Base-by-base conservation (phyloP, 2,797 vertebrate species). In the Merluccius polli region DNA sequence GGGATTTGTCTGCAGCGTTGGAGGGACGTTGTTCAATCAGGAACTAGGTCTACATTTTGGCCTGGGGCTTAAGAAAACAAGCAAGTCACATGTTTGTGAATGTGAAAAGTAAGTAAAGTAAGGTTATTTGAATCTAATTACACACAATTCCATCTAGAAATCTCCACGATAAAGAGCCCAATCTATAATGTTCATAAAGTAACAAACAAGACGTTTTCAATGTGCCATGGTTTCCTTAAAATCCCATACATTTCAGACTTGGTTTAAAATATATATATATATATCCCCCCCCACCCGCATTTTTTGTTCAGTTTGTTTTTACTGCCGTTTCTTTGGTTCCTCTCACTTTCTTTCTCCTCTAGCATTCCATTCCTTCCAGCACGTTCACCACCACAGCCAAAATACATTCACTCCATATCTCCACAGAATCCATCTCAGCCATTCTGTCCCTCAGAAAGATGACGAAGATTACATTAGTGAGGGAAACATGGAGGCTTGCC, bases 401-500 rank as follows among this genome's bases (percentile, higher is more conserved):
- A 68, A 68, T 72, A 8, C 41, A 72, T 83, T 38, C 79, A 83
- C 38, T 74, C 79, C 77, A 86, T 89, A 81, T 48, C 77, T 77
- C 76, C 88, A 87, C 72, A 81, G 10, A 27, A 27, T 27, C 59
- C 80, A 85, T 73, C 79, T 71, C 27, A 29, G 68, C 76, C 78
- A 71, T 63, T 82, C 63, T 48, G 75, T 41, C 72, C 71, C 73
- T 83, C 73, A 82, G 83, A 81, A 75, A 81, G 85, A 87, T 73
- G 88, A 87, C 33, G 5, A 74, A 87, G 73, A 83, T 79, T 30
- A 70, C 41, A 72, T 69, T 76, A 68, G 75, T 77, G 75, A 79
- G 79, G 79, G 82, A 85, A 59, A 59, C 21, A 29, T 89, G 91
- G 84, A 89, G 88, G 86, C 89, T 89, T 86, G 83, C 85, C 77